A percentile compares a stretch with the other conserved stretches of the same genome.
phyloP scores from a whole-genome alignment of 2,888 invertebrate species.

The Philereme transversata region DNA sequence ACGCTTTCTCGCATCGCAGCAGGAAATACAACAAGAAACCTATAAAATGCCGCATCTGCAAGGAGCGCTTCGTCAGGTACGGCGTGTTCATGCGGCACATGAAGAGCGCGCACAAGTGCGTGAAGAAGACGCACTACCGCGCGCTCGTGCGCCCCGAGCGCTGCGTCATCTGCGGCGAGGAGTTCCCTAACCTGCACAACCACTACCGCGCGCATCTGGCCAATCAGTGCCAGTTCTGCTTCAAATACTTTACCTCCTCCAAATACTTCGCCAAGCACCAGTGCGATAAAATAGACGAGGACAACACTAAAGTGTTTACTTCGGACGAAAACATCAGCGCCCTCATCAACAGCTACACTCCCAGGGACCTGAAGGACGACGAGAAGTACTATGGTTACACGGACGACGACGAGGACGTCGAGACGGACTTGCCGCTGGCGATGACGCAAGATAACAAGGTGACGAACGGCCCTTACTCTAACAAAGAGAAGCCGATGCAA shows the following conservation, averaged over 20 bases:
- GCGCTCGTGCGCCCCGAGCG: constrained; percentile 76
- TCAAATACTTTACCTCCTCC: constrained; percentile 72
- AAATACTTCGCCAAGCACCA: constrained; percentile 63
- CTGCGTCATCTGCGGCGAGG: constrained; percentile 84
- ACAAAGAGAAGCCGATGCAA: neutral
- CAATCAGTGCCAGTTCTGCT: constrained; percentile 80
- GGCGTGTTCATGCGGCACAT: constrained; percentile 76
- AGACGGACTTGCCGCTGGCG: constrained; percentile 21
- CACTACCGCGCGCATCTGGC: constrained; percentile 84
- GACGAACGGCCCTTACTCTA: constrained; percentile 11
- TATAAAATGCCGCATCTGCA: constrained; percentile 71
- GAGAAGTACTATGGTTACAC: constrained; percentile 72
- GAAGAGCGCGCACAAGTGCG: constrained; percentile 65
- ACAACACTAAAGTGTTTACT: constrained; percentile 69
- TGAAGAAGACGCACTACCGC: constrained; percentile 72
- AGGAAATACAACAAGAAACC: constrained; percentile 76
- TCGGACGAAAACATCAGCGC: constrained; percentile 60
- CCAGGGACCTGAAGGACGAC: constrained; percentile 69
- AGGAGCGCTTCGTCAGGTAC: constrained; percentile 73
- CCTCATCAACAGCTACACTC: constrained; percentile 68
- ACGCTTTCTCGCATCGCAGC: constrained; percentile 76
- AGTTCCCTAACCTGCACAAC: constrained; percentile 85
- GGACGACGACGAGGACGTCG: constrained; percentile 61
- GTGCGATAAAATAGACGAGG: constrained; percentile 66
- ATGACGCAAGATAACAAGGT: constrained; percentile 14